These are phyloP conservation scores for Chiroxiphia lanceolata DNA, from an alignment of 2,797 vertebrate genomes.

Conservation along the genomic window DNA sequence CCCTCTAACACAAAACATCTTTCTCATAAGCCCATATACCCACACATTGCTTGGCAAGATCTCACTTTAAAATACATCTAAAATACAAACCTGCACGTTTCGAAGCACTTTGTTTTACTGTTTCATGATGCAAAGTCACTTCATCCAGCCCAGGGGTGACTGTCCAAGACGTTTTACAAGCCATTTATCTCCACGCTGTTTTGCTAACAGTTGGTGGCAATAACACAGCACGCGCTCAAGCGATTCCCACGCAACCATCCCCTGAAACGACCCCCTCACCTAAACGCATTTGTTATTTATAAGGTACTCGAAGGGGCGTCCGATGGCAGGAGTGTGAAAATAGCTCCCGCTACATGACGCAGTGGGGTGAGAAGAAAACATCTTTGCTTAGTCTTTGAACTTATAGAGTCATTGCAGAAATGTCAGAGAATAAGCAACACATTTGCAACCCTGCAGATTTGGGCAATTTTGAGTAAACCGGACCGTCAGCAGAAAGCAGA, in stretches of 20 bases:
- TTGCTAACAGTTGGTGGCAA: background rate
- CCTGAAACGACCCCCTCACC: background rate
- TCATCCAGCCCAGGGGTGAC: background rate
- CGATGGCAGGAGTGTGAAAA: accelerated
- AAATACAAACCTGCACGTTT: background rate
- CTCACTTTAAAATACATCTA: background rate
- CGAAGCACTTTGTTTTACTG: background rate
- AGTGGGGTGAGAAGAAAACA: background rate
- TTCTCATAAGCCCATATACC: background rate
- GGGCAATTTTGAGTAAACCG: background rate
- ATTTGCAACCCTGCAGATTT: background rate
- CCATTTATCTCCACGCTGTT: background rate
- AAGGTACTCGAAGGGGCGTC: background rate
- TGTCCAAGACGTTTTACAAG: background rate
- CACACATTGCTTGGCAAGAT: accelerated
- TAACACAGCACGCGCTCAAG: background rate
- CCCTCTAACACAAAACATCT: background rate
- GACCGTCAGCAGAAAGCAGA: background rate
- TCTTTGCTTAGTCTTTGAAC: background rate
- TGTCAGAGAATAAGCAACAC: background rate
- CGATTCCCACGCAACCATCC: background rate
- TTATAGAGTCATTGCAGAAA: background rate
- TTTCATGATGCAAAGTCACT: background rate
- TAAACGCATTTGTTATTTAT: background rate
- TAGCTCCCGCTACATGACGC: background rate